Conservation (phyloP, 2,797 vertebrate species). For the Salmo trutta region DNA sequence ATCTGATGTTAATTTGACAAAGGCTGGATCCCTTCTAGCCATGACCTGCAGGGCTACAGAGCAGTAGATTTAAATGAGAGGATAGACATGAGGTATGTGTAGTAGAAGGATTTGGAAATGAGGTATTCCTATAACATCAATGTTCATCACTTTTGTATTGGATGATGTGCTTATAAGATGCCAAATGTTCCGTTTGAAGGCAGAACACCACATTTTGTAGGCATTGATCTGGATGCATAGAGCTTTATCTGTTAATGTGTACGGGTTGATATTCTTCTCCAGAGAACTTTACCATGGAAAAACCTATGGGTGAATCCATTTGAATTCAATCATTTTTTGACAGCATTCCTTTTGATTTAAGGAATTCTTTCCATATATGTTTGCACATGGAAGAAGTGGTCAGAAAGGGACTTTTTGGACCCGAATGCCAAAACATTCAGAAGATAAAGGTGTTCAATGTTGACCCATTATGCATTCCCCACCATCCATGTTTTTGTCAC, state of each 20-base stretch:
- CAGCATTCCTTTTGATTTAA: too few relatives aligned
- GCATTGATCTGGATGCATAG: neutral
- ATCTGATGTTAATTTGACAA: too few relatives aligned
- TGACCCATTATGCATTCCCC: too few relatives aligned
- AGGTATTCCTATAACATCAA: neutral
- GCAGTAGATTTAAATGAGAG: conserved; percentile 42
- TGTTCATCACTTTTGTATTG: neutral
- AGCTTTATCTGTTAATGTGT: neutral
- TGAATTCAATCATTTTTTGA: too few relatives aligned
- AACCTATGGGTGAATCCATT: too few relatives aligned
- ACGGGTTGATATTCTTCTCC: neutral
- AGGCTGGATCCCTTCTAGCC: too few relatives aligned
- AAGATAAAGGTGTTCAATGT: too few relatives aligned
- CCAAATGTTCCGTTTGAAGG: neutral
- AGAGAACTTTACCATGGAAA: neutral
- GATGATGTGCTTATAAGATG: neutral
- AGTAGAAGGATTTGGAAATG: neutral
- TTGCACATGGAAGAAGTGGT: too few relatives aligned
- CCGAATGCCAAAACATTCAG: too few relatives aligned
- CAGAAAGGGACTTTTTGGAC: too few relatives aligned
- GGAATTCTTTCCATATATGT: too few relatives aligned
- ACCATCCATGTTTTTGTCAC: too few relatives aligned
- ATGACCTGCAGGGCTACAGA: conserved; percentile 38
- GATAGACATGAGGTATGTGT: neutral
- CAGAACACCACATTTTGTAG: neutral